A percentile compares a stretch with the other conserved stretches of the same genome.
phyloP scores from a whole-genome alignment of 2,113 vertebrate species.

The Phocoena phocoena region DNA sequence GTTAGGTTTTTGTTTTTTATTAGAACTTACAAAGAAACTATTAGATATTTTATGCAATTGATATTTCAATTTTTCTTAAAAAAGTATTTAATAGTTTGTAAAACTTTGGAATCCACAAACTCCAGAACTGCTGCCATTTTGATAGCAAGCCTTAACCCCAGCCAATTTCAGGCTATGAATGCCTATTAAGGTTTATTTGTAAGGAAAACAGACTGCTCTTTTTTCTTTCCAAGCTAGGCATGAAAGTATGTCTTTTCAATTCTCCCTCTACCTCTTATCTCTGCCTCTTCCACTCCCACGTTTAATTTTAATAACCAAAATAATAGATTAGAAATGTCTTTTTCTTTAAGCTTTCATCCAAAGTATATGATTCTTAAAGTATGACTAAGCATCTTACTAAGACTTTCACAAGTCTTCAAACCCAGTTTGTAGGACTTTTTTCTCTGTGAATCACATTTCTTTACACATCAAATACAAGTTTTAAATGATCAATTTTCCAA shows the following conservation, averaged over 20 bases:
- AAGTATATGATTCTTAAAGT: not conserved
- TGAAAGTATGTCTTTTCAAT: not conserved
- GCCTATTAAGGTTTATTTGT: not conserved
- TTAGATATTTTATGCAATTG: not conserved
- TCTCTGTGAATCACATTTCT: conserved; percentile 39
- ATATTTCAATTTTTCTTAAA: not conserved
- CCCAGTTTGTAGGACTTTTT: not conserved
- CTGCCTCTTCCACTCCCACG: not conserved
- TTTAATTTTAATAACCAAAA: not conserved
- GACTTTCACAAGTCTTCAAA: not conserved
- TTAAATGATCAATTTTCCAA: conserved; percentile 63
- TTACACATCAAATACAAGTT: conserved; percentile 48
- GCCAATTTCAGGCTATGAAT: not conserved
- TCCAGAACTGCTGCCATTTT: not conserved
- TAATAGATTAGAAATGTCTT: not conserved
- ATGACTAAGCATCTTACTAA: conserved; percentile 40
- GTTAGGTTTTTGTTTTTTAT: not conserved
- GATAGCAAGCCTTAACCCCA: not conserved
- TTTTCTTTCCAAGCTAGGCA: not conserved
- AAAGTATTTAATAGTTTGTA: not conserved
- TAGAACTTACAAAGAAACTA: not conserved
- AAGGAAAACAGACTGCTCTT: not conserved
- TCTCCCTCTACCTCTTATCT: not conserved
- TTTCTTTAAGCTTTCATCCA: not conserved
- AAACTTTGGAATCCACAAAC: not conserved